phyloP scores from a whole-genome alignment of 2,113 vertebrate species.

The Pygoscelis adeliae region DNA sequence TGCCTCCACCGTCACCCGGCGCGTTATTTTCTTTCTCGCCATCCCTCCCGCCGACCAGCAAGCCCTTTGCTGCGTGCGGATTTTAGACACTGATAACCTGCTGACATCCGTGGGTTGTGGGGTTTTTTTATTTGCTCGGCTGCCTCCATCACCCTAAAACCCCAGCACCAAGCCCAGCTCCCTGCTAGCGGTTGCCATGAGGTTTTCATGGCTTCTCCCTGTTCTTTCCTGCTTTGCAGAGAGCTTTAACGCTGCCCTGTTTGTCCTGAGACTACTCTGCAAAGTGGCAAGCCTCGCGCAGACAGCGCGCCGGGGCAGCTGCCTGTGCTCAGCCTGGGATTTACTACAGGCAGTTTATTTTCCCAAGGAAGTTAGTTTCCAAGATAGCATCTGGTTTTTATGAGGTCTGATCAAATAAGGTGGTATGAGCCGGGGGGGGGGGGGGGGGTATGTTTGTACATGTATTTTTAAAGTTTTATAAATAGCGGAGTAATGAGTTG shows the following conservation, averaged over 20 bases:
- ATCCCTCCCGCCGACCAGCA: neutral
- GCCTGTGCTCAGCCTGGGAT: neutral
- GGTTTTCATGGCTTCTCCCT: neutral
- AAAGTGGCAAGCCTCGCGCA: neutral
- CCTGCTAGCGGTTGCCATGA: neutral
- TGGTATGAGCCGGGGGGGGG: neutral
- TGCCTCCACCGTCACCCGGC: neutral
- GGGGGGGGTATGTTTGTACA: neutral
- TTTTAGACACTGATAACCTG: conserved; percentile 20
- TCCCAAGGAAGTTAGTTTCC: conserved; percentile 31
- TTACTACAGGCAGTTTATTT: conserved; percentile 36
- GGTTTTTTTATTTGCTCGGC: neutral
- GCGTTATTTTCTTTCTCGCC: neutral
- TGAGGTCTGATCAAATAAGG: conserved; percentile 42
- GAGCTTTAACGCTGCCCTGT: neutral
- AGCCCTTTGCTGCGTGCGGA: neutral
- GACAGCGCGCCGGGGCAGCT: neutral
- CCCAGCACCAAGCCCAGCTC: neutral
- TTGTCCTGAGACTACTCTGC: neutral
- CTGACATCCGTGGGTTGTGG: neutral
- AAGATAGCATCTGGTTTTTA: conserved; percentile 43
- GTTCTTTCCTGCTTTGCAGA: neutral
- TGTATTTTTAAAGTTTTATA: conserved; percentile 25
- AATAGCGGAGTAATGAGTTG: neutral
- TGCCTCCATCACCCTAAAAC: neutral